A percentile compares a stretch with the other conserved stretches of the same genome.
These are phyloP conservation scores for Trachurus trachurus DNA, from an alignment of 2,797 vertebrate genomes.

Conservation along the genomic window DNA sequence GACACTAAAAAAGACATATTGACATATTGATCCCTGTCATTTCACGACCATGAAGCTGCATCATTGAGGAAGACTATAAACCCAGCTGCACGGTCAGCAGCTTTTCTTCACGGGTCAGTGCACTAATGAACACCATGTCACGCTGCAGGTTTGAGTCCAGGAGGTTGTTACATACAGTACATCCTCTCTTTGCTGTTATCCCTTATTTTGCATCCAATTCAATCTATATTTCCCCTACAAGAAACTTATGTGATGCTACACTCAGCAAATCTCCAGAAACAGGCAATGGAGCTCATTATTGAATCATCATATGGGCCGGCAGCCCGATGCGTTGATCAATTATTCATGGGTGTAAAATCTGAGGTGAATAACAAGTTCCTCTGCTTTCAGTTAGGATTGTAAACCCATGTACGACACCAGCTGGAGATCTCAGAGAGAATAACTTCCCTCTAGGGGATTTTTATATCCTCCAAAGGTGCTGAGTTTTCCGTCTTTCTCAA, in stretches of 20 bases:
- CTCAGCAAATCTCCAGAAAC: constrained; percentile 24
- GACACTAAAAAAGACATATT: background rate
- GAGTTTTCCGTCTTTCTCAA: constrained; percentile 14
- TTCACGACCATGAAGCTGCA: background rate
- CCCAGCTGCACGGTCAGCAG: constrained; percentile 30
- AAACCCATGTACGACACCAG: constrained; percentile 9
- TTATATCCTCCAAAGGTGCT: constrained; percentile 6
- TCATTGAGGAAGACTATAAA: background rate
- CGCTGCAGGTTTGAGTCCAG: constrained; percentile 20
- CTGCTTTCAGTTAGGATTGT: constrained; percentile 3
- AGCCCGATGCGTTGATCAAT: constrained; percentile 36
- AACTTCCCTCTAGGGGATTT: constrained; percentile 15
- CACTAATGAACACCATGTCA: constrained; percentile 45
- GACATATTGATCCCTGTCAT: background rate
- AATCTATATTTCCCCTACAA: constrained; percentile 4
- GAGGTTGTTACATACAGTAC: constrained; percentile 36
- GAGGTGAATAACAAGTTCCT: constrained; percentile 38
- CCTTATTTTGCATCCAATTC: background rate
- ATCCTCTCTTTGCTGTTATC: constrained; percentile 10
- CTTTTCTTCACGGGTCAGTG: constrained; percentile 32
- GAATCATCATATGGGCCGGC: constrained; percentile 53
- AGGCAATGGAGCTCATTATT: constrained; percentile 42
- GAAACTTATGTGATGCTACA: background rate
- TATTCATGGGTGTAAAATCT: constrained; percentile 48
- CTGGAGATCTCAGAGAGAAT: constrained; percentile 18